Percentiles rank a stretch among this genome's conserved stretches.
Conservation (phyloP, 2,888 invertebrate genomes). For the Linnaemya tessellans region DNA sequence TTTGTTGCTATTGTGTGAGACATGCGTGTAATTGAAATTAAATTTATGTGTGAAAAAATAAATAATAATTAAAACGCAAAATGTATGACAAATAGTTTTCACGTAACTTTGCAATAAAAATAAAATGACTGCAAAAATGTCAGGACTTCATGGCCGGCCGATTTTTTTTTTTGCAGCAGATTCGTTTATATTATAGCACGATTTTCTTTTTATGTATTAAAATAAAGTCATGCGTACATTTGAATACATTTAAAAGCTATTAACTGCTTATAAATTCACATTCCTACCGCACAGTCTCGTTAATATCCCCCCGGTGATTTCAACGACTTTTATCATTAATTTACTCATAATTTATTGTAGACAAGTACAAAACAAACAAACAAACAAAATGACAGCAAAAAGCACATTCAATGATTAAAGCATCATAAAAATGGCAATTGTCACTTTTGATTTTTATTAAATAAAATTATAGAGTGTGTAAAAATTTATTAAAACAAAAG, state of each 20-base stretch:
- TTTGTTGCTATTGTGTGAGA: conserved; percentile 44
- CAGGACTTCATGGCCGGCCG: neutral
- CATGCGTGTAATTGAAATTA: conserved; percentile 71
- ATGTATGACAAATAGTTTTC: conserved; percentile 60
- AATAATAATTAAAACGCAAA: conserved; percentile 66
- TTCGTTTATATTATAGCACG: neutral
- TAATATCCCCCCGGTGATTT: conserved; percentile 34
- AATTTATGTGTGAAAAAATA: conserved; percentile 72
- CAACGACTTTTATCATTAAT: conserved; percentile 26
- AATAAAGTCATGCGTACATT: neutral
- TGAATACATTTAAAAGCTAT: neutral
- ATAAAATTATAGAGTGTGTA: conserved; percentile 63
- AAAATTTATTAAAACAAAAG: conserved; percentile 55
- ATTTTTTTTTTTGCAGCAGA: neutral
- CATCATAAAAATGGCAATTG: conserved; percentile 65
- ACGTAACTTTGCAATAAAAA: neutral
- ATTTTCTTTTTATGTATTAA: neutral
- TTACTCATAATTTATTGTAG: conserved; percentile 50
- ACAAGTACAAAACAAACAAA: conserved; percentile 25
- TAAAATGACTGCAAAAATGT: neutral
- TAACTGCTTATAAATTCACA: conserved; percentile 3
- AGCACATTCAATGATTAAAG: conserved; percentile 55
- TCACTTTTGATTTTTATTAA: conserved; percentile 67
- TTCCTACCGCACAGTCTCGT: conserved; percentile 15
- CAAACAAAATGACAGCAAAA: conserved; percentile 5